Evolutionary conservation across 2,797 vertebrate genomes (phyloP), one percentile per base, ranked within the genome.

Genomic region (Podarcis siculus): DNA sequence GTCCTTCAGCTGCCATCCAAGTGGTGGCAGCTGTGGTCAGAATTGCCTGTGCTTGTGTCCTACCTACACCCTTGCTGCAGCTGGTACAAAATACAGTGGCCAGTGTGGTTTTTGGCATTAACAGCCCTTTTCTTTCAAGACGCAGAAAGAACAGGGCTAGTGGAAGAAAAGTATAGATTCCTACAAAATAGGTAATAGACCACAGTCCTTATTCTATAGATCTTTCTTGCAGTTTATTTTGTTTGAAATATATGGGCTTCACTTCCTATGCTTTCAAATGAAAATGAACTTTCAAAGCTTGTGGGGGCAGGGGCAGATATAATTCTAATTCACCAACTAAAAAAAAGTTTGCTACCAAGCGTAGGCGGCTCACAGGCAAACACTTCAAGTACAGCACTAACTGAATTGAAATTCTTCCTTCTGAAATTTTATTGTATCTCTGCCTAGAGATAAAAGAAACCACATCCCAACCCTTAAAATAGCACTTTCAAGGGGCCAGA

Each of bases 401-500:
- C 9, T 0, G 71, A 77, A 75, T 10, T 19, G 19, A 30, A 82
- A 58, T 67, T 86, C 55, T 72, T 45, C 21, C 61, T 76, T 45
- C 55, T 80, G 23, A 37, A 72, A 71, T 4, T 85, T 75, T 19
- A 67, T 35, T 55, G 35, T 21, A 7, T 49, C 13, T 6, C 37
- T 87, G 9, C 13, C 39, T 82, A 30, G 80, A 49, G 8, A 0
- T 25, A 55, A 45, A 78, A 77, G 32, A 23, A 85, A 76, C 1
- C 9, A 27, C 8, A 8, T 25, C 30, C n/a, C 3, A 86, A 39
- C 66, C 39, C 55, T 79, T 64, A 10, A 85, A 66, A 0, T 42
- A 32, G 35, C 0, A 0, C 5, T 85, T 82, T 39, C 61, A 13
- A 39, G 5, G 12, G 67, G 2, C 0, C 8, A 73, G 21, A 83